A percentile compares a stretch with the other conserved stretches of the same genome.
These are phyloP conservation scores for Labia minor DNA, from an alignment of 2,888 invertebrate genomes.

Conservation along the genomic window DNA sequence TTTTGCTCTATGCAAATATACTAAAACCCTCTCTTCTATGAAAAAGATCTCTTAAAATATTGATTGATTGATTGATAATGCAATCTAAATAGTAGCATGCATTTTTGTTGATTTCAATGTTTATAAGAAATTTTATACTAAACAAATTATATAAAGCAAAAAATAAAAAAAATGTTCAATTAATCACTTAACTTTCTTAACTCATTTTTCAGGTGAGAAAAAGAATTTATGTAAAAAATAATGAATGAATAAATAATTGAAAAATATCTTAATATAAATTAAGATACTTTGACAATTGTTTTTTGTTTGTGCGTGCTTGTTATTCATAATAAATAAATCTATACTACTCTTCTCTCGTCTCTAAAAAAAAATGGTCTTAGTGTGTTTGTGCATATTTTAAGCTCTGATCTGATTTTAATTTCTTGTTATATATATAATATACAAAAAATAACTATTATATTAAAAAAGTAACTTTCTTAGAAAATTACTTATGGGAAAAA, in stretches of 20 bases:
- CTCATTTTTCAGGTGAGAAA: no score
- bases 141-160: no score
- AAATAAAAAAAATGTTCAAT: no score
- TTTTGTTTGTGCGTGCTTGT: not conserved
- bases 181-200: no score
- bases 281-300: not conserved
- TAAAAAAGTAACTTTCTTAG: not conserved
- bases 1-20: no score
- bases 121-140: not conserved
- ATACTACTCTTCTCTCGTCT: constrained; percentile 1
- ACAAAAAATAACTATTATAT: not conserved
- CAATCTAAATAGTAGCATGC: not conserved
- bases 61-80: constrained; percentile 8
- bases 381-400: not conserved
- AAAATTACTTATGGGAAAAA: not conserved
- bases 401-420: not conserved
- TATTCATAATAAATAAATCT: not conserved
- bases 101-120: not conserved
- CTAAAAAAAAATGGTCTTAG: not conserved
- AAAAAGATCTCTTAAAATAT: not conserved
- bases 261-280: not conserved
- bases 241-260: not conserved
- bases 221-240: not conserved
- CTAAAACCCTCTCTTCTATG: not conserved
- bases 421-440: not conserved